Evolutionary conservation across 37 sponge, comb jelly and placozoan genomes (phyloP), one percentile per base, ranked within the genome.

Genomic region (Cliona cf. orientalis): DNA sequence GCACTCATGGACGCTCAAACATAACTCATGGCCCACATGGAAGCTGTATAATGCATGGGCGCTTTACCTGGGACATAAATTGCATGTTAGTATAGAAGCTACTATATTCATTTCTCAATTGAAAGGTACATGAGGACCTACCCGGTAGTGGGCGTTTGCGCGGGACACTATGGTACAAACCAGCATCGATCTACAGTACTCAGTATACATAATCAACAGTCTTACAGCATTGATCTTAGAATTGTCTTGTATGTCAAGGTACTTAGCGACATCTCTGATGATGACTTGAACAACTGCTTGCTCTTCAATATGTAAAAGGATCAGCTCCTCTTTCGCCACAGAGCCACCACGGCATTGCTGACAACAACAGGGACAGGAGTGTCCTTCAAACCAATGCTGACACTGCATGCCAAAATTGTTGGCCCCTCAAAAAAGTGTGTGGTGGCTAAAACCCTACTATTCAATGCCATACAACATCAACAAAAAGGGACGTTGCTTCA

Each of bases 231-330:
- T 76, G 44, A 61, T 85, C 53, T 77, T 85, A 56, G 70, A 61
- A 42, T 23, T 46, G 58, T 79, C 66, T 21, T 59, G 46, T 5
- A 67, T 12, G 72, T 86, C 65, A 35, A 84, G 82, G 33, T 70
- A 58, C 11, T 19, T 33, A 58, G 93, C 89, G 19, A 74, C 66
- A 56, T 80, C 64, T 57, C 61, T 53, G 37, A 91, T 71, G 60
- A 88, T 64, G n/a, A 84, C 76, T 58, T 95, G 95, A 1, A 88
- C 34, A 9, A 88, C 60, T 21, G 95, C 95, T 65, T 95, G 95
- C 69, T 69, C 61, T 62, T 95, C 95, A 25, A 95, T 87, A 33
- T 87, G 85, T 11, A 90, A 72, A 0, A 94, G 58, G 0, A 89
- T 56, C 69, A 34, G 77, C 49, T 82, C 74, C 26, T 66, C 68